phyloP scores from a whole-genome alignment of 1,140 invertebrate species.

The Lamellibrachia luymesi region DNA sequence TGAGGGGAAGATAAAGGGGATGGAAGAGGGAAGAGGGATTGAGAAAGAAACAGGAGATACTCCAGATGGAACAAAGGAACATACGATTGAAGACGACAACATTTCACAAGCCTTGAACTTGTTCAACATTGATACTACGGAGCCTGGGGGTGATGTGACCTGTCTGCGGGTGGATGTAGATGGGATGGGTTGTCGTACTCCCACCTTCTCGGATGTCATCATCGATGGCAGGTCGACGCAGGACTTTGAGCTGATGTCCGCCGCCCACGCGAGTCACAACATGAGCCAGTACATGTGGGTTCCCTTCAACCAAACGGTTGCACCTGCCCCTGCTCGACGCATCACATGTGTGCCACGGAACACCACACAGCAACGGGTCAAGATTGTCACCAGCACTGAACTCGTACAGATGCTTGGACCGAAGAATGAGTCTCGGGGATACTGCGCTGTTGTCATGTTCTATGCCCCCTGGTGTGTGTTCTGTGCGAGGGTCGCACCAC shows the following conservation, averaged over 20 bases:
- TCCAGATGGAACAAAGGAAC: too few relatives aligned
- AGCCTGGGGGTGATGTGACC: background rate
- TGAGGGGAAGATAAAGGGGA: too few relatives aligned
- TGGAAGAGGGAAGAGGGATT: too few relatives aligned
- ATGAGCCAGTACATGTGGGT: background rate
- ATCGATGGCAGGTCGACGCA: background rate
- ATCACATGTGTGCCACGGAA: conserved; percentile 2
- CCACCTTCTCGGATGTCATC: background rate
- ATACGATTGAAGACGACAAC: background rate
- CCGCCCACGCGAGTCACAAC: background rate
- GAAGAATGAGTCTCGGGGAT: conserved; percentile 59
- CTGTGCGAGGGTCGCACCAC: conserved; percentile 81
- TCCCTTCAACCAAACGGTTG: background rate
- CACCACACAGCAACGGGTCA: background rate
- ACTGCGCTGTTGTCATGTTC: conserved; percentile 81
- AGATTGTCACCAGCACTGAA: conserved; percentile 51
- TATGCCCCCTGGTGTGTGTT: conserved; percentile 87
- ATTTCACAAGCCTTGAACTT: background rate
- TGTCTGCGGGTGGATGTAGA: background rate
- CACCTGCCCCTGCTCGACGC: background rate
- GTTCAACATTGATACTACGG: background rate
- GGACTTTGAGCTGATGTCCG: background rate
- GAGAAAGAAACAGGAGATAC: too few relatives aligned
- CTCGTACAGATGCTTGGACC: conserved; percentile 60
- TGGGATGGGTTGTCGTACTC: background rate